phyloP scores from a whole-genome alignment of 2,888 invertebrate species.

The Netelia fuscicornis region DNA sequence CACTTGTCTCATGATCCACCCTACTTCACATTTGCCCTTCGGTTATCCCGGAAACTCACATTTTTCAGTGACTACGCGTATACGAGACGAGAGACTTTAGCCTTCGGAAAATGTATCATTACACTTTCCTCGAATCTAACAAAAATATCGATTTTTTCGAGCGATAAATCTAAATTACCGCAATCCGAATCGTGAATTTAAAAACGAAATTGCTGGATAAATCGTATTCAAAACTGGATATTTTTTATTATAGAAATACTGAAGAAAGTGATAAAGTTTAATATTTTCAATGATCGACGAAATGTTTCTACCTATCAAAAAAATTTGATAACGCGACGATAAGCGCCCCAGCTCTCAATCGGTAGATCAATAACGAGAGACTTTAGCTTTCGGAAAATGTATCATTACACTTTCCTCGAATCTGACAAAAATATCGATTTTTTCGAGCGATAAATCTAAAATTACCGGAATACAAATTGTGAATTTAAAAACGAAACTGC shows the following conservation, averaged over 20 bases:
- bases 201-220: not conserved
- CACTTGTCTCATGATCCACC: slow-evolving; percentile 18
- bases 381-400: not conserved
- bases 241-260: no score
- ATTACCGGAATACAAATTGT: not conserved
- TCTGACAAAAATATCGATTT: not conserved
- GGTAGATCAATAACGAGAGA: slow-evolving; percentile 1
- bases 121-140: slow-evolving; percentile 8
- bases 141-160: not conserved
- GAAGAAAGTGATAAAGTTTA: no score
- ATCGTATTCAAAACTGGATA: no score
- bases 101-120: not conserved
- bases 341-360: no score
- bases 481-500: not conserved
- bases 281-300: no score
- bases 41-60: slow-evolving; percentile 38
- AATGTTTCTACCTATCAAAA: no score
- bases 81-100: slow-evolving; percentile 32
- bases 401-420: slow-evolving; percentile 2
- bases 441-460: not conserved
- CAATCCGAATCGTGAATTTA: not conserved
- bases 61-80: slow-evolving; percentile 19
- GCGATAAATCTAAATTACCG: slow-evolving; percentile 4
- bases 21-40: slow-evolving; percentile 4
- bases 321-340: no score